phyloP scores from a whole-genome alignment of 2,888 invertebrate species.

The Amphimallon solstitiale region DNA sequence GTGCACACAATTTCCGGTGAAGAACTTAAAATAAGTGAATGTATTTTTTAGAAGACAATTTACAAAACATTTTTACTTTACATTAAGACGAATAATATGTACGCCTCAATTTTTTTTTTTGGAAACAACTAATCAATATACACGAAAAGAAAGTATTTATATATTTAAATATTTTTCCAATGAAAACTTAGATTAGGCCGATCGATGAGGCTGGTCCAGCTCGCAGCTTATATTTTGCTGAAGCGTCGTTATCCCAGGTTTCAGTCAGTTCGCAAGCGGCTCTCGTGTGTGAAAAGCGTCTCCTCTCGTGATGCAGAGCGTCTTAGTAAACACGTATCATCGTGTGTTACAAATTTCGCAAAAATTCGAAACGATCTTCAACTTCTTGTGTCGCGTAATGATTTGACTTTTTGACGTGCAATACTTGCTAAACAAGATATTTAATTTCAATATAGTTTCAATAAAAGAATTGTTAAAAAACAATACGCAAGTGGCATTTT shows the following conservation, averaged over 20 bases:
- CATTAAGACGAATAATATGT: no score
- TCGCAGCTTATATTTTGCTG: conserved; percentile 55
- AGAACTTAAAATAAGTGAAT: no score
- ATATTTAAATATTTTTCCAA: not conserved
- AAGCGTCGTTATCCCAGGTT: conserved; percentile 58
- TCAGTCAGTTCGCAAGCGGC: conserved; percentile 41
- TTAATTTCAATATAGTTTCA: no score
- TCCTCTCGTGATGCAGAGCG: conserved; percentile 43
- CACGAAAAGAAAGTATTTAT: no score
- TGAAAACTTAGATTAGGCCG: conserved; percentile 46
- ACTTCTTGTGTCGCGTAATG: conserved; percentile 1
- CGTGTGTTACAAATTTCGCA: conserved; percentile 32
- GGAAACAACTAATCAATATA: not conserved
- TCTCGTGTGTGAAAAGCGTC: conserved; percentile 29
- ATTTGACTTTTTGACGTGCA: conserved; percentile 15
- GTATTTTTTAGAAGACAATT: no score
- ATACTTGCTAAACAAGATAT: no score
- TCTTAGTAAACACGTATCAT: conserved; percentile 39
- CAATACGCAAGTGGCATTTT: no score
- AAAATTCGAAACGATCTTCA: not conserved
- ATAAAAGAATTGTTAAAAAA: no score
- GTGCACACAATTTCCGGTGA: no score
- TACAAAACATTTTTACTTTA: no score
- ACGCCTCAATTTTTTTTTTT: not conserved
- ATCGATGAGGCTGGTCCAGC: conserved; percentile 60